Conservation (phyloP, 2,888 invertebrate genomes). For the Chymomyza procnemis region DNA sequence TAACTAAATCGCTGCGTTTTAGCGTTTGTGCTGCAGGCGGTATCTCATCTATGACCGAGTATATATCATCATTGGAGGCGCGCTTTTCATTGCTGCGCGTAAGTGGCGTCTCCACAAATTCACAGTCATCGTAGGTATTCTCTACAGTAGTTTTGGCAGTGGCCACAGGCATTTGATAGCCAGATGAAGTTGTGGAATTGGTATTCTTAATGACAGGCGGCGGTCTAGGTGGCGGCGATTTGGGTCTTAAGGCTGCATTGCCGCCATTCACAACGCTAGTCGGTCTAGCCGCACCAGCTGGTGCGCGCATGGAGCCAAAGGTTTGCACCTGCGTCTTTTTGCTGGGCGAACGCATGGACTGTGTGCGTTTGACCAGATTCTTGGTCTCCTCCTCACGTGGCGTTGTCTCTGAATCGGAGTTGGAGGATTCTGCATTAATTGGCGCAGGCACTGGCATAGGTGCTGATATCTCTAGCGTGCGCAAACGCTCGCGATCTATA, state of each 20-base stretch:
- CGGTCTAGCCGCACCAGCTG: conserved; percentile 83
- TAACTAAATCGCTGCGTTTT: conserved; percentile 75
- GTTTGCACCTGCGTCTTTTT: conserved; percentile 83
- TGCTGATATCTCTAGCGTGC: conserved; percentile 89
- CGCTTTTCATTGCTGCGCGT: conserved; percentile 82
- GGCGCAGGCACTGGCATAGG: conserved; percentile 83
- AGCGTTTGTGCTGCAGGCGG: conserved; percentile 79
- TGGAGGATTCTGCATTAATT: conserved; percentile 82
- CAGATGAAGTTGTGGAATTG: conserved; percentile 80
- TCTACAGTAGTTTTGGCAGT: conserved; percentile 68
- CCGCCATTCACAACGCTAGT: conserved; percentile 82
- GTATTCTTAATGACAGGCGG: conserved; percentile 77
- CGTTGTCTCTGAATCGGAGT: conserved; percentile 76
- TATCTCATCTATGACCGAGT: conserved; percentile 91
- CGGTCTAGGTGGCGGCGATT: conserved; percentile 87
- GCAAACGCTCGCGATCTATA: conserved; percentile 85
- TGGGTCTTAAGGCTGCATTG: conserved; percentile 83
- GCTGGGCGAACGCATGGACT: conserved; percentile 86
- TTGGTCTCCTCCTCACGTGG: conserved; percentile 79
- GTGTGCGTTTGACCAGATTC: conserved; percentile 84
- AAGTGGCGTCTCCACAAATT: conserved; percentile 81
- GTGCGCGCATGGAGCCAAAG: conserved; percentile 90
- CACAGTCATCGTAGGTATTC: conserved; percentile 88
- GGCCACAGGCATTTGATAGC: conserved; percentile 81
- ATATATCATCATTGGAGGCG: conserved; percentile 87